These are phyloP conservation scores for Alethe castanea DNA, from an alignment of 2,113 vertebrate genomes.

Conservation along the genomic window DNA sequence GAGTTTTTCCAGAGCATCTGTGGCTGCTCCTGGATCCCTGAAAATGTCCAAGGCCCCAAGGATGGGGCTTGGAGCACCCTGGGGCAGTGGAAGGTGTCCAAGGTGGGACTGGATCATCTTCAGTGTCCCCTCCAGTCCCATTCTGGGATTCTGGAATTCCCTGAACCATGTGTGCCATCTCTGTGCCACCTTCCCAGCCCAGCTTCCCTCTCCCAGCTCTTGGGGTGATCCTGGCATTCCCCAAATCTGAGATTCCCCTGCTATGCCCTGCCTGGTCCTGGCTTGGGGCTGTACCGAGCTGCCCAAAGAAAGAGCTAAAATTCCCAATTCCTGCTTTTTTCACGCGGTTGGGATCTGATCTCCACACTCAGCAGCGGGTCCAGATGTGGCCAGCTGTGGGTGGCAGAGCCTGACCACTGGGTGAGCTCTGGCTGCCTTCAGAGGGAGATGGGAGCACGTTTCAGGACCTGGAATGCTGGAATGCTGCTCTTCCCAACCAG, in stretches of 20 bases:
- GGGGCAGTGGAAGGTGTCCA: neutral
- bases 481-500: neutral
- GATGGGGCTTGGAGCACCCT: rapidly evolving
- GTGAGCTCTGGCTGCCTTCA: neutral
- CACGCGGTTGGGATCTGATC: neutral
- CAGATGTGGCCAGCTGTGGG: neutral
- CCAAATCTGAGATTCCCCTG: neutral
- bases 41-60: neutral
- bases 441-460: neutral
- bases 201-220: rapidly evolving
- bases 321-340: neutral
- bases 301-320: neutral
- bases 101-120: neutral
- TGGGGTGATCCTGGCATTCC: neutral
- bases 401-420: neutral
- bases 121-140: neutral
- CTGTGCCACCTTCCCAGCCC: neutral
- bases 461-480: neutral
- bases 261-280: rapidly evolving
- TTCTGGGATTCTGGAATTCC: neutral
- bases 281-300: rapidly evolving
- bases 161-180: neutral
- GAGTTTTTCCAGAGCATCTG: rapidly evolving
- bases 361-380: rapidly evolving
- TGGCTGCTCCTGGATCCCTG: neutral